Base-by-base conservation (phyloP, 2,113 vertebrate genomes). In the Echinops telfairi region DNA sequence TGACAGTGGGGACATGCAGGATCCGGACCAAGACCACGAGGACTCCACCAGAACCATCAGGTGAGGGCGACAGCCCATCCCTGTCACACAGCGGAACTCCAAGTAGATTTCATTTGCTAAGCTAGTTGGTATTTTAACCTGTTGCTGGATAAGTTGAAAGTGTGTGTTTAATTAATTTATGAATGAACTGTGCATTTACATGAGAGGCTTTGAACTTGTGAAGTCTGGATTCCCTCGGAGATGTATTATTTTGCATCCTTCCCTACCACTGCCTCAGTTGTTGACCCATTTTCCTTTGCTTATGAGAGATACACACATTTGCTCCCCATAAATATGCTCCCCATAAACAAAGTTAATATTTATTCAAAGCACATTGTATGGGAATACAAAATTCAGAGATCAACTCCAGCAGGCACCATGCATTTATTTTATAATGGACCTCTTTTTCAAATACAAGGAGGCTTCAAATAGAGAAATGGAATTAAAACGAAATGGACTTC, bases 11-110 rank as follows among this genome's bases (percentile, higher is more conserved):
- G 99, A 99, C 83, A 98, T 98, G 91, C 99, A 99, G 53, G 99
- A 99, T 96, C 97, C 97, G 17, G 99, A 99, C 96, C 97, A 91
- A 0, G 98, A 98, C 92, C 98, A 98, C 0, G 99, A 99, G 62
- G 99, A 99, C 16, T 98, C 98, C 80, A 99, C 98, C 96, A 98
- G 98, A 80, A 99, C 99, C 97, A 99, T 99, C 97, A 99, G 99
- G 99, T 98, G 83, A 92, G 97, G 25, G 8, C 10, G 2, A 23
- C 3, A 22, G 17, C 14, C 8, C 2, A 29, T 1, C 23, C 33
- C 27, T 11, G 3, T 8, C 70, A 17, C 25, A 1, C 25, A 31
- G 11, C 11, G 11, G 0, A 25, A 6, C 7, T 8, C 31, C 6
- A 64, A 15, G 19, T 0, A 9, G 12, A 10, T 33, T 89, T 64